A percentile compares a stretch with the other conserved stretches of the same genome.
phyloP scores from a whole-genome alignment of 2,888 invertebrate genomes.

The Limnephilus auricula region DNA sequence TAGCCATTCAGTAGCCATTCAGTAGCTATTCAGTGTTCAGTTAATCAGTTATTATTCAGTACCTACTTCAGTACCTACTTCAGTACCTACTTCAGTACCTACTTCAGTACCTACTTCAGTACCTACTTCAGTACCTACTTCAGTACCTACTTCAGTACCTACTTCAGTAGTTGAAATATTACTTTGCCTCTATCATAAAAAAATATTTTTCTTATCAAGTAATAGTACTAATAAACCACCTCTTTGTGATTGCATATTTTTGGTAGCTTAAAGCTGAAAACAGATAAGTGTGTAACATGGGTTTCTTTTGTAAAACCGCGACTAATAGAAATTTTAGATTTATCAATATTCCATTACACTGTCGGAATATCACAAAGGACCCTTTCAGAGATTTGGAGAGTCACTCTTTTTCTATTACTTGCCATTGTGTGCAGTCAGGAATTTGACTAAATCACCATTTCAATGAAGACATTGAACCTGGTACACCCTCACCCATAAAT shows the following conservation, averaged over 20 bases:
- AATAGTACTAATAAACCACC: not conserved
- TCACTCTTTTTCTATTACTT: slow-evolving; percentile 41
- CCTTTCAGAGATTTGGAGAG: slow-evolving; percentile 26
- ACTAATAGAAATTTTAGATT: not conserved
- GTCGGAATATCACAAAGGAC: not conserved
- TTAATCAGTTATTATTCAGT: no score
- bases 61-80: no score
- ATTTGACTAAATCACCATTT: slow-evolving; percentile 65
- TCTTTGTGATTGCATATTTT: not conserved
- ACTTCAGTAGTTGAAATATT: no score
- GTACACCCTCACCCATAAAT: slow-evolving; percentile 53
- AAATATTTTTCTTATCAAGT: no score
- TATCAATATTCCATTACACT: slow-evolving; percentile 2
- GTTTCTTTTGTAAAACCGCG: not conserved
- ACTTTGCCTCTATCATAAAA: no score
- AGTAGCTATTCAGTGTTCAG: no score
- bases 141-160: no score
- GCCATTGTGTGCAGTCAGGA: slow-evolving; percentile 57
- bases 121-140: no score
- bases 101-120: no score
- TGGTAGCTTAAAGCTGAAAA: not conserved
- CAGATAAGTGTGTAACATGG: not conserved
- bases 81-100: no score
- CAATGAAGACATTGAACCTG: slow-evolving; percentile 60
- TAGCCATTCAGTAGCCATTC: no score